These are phyloP conservation scores for Microcebus jonahi DNA, from an alignment of 2,113 vertebrate species.

Conservation along the genomic window DNA sequence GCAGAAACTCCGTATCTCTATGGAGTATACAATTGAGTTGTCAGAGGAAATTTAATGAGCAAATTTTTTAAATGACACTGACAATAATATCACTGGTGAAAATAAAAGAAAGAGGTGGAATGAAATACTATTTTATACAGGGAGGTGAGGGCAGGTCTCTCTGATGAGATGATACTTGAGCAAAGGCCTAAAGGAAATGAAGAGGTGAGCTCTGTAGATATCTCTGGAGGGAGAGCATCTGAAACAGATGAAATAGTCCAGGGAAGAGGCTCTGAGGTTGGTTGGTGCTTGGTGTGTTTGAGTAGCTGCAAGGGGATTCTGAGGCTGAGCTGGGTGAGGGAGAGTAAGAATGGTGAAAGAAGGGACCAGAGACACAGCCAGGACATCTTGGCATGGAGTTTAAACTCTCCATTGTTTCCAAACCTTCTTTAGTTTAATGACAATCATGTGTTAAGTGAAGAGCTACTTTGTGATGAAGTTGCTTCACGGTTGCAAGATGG, in stretches of 20 bases:
- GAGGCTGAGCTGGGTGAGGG: not conserved
- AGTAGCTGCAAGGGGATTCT: not conserved
- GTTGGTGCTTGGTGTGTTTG: accelerated
- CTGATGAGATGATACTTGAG: not conserved
- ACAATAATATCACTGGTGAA: not conserved
- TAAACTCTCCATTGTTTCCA: not conserved
- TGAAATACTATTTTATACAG: not conserved
- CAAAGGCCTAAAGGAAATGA: not conserved
- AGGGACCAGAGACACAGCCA: not conserved
- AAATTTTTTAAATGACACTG: not conserved
- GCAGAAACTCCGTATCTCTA: not conserved
- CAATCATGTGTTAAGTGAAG: not conserved
- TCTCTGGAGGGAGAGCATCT: not conserved
- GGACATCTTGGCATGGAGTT: not conserved
- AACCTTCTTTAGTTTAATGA: not conserved
- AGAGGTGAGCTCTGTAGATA: not conserved
- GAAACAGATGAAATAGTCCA: not conserved
- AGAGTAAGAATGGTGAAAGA: not conserved
- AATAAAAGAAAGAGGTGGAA: not conserved
- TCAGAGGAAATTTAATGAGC: not conserved
- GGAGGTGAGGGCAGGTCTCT: not conserved
- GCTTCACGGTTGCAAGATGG: not conserved
- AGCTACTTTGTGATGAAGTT: not conserved
- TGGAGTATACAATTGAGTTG: not conserved
- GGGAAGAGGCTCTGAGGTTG: not conserved